phyloP scores from a whole-genome alignment of 2,113 vertebrate genomes.

The Colaptes auratus region DNA sequence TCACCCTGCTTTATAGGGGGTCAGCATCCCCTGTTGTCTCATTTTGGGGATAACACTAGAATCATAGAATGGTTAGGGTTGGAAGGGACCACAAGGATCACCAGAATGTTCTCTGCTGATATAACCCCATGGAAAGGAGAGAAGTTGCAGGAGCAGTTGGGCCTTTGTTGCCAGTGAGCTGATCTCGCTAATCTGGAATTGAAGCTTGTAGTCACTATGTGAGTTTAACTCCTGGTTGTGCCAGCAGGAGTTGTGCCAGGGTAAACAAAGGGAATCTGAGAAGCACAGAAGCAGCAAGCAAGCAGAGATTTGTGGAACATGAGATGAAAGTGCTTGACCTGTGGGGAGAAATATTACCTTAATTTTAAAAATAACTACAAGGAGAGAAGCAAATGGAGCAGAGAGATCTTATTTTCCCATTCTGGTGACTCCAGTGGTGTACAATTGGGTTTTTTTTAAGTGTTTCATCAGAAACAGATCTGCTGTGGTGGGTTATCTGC shows the following conservation, averaged over 20 bases:
- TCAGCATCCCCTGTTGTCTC: background rate
- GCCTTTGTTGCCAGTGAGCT: background rate
- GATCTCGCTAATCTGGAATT: background rate
- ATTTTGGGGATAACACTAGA: too few relatives aligned
- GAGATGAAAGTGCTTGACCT: background rate
- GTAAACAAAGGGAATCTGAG: background rate
- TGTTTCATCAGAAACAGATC: background rate
- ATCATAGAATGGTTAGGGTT: too few relatives aligned
- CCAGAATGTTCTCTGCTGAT: background rate
- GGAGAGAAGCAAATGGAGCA: background rate
- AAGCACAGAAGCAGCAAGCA: background rate
- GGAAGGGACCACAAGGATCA: too few relatives aligned
- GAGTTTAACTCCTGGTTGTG: background rate
- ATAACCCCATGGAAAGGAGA: background rate
- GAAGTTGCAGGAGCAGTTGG: background rate
- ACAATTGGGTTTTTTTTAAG: background rate
- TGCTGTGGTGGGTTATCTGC: background rate
- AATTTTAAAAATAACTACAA: background rate
- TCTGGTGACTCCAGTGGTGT: background rate
- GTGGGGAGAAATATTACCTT: background rate
- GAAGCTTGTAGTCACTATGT: background rate
- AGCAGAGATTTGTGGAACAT: background rate
- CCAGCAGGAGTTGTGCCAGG: background rate
- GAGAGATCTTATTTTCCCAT: background rate
- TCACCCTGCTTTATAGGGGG: background rate